Evolutionary conservation across 2,888 invertebrate genomes (phyloP).

Genomic region (Nomada fabriciana): DNA sequence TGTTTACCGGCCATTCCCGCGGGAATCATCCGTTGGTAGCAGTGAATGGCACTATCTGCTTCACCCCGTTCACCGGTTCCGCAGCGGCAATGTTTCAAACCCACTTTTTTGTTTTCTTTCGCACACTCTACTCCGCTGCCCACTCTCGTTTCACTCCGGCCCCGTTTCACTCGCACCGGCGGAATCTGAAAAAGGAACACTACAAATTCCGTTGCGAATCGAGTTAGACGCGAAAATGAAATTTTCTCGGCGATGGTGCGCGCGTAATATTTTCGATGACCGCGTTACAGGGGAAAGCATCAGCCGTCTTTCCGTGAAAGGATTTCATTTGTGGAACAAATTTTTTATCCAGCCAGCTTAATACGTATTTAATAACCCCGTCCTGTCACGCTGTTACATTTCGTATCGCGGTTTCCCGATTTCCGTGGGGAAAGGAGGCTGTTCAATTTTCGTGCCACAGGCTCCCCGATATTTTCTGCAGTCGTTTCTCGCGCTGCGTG

Average conservation of each 20-base stretch:
- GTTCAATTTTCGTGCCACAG: conserved; percentile 38
- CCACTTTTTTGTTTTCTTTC: conserved; percentile 1
- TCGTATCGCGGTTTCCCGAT: conserved; percentile 16
- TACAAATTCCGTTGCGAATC: conserved; percentile 31
- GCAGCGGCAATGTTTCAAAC: conserved; percentile 59
- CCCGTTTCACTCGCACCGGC: conserved; percentile 25
- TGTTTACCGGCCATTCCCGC: conserved; percentile 62
- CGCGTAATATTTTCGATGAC: too few relatives aligned
- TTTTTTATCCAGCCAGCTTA: conserved; percentile 6
- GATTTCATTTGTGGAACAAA: background rate
- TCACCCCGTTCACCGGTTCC: conserved; percentile 46
- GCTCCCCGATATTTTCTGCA: conserved; percentile 36
- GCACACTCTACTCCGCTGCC: conserved; percentile 7
- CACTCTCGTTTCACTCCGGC: conserved; percentile 1
- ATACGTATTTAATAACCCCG: conserved; percentile 27
- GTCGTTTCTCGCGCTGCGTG: conserved; percentile 37
- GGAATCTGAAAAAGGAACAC: conserved; percentile 20
- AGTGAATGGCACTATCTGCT: conserved; percentile 70
- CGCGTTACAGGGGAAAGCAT: background rate
- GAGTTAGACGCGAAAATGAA: conserved; percentile 21
- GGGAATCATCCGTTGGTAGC: conserved; percentile 65
- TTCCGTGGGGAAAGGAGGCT: background rate
- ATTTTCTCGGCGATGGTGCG: conserved; percentile 12
- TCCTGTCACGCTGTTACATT: background rate
- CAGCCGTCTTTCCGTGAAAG: background rate